Evolutionary conservation across 1,140 invertebrate species (phyloP), one percentile per base, ranked within the genome.

Genomic region (Pseudomyrmex dendroicus): DNA sequence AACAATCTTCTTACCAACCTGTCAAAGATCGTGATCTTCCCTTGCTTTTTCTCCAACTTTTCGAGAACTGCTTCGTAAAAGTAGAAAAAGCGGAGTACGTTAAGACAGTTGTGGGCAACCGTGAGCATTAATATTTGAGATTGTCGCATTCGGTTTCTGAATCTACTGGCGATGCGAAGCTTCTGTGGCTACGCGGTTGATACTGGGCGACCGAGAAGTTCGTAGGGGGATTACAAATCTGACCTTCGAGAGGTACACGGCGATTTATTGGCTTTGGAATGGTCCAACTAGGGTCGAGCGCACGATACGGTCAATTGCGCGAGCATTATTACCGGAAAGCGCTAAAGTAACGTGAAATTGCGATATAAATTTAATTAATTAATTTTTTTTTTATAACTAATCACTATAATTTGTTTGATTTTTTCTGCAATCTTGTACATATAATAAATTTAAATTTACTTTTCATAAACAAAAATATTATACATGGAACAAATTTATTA

Each of bases 251-350:
- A 78, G 73, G 54, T 50, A 70, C 13, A 61, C 57, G 15, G 84
- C 84, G 80, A 87, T 86, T 77, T 73, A 87, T 87, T 87, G 86
- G 86, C 73, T 83, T 70, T 62, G 73, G 22, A 78, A 86, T 64
- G 78, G 62, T 72, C 78, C 50, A 73, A 35, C 35, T 52, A 62
- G 67, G 25, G 66, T 80, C 66, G 67, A 57, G 66, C 77, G 72
- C 67, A 77, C 66, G 63, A 48, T 25, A 76, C 61, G 62, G 17
- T 12, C 62, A 54, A 77, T 77, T 77, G 73, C 12, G 17, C 48
- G 25, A 56, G 4, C 46, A 13, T 82, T 78, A 84, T 84, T 72
- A 84, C 73, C 66, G 56, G 52, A 84, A 50, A 70, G 20, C 35
- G 61, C 12, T 57, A 63, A 73, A 64, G 64, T 63, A 73, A 64